A percentile compares a stretch with the other conserved stretches of the same genome.
These are phyloP conservation scores for cat (Felis catus) DNA, from an alignment of 2,113 vertebrate species.

Conservation along the genomic window F.catus_Fca126_mat1.0 CM031416.1:81701001-81701500, in stretches of 20 bases:
- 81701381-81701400: conserved; percentile 27
- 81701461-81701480: conserved; percentile 60
- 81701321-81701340: conserved; percentile 49
- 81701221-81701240: not conserved
- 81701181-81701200: not conserved
- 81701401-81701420: conserved; percentile 40
- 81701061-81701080: not conserved
- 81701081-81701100: not conserved
- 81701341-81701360: not conserved
- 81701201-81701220: not conserved
- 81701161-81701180: not conserved
- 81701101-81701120: not conserved
- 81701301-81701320: conserved; percentile 30
- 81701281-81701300: conserved; percentile 39
- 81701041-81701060: not conserved
- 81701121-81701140: not conserved
- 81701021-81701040: not conserved
- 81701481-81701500: conserved; percentile 55
- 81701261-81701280: not conserved
- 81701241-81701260: not conserved
- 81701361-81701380: conserved; percentile 36
- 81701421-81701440: conserved; percentile 24
- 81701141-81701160: not conserved
- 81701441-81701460: conserved; percentile 45
- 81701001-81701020: not conserved